A percentile compares a stretch with the other conserved stretches of the same genome.
Evolutionary conservation across 2,888 invertebrate species (phyloP).

Genomic region (Drosophila paranaensis): DNA sequence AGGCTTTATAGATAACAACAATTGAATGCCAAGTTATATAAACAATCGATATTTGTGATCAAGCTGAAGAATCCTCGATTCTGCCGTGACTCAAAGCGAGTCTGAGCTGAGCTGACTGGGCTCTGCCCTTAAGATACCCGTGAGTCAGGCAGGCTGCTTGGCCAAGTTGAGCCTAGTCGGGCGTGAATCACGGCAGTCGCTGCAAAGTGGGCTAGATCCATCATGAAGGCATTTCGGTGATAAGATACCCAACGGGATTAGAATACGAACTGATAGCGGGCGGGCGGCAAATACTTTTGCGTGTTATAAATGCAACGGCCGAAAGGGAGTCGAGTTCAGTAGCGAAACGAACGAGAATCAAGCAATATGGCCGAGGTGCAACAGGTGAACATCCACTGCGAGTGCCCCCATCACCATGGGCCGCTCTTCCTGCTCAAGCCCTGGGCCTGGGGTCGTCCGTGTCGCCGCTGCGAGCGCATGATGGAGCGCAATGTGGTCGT

Average conservation of each 20-base stretch:
- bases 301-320: conserved; percentile 39
- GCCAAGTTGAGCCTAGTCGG: background rate
- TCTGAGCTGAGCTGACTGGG: background rate
- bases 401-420: conserved; percentile 69
- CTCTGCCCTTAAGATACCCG: conserved; percentile 13
- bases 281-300: conserved; percentile 14
- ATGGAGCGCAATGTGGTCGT: conserved; percentile 61
- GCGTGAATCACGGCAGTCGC: conserved; percentile 42
- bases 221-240: conserved; percentile 35
- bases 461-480: conserved; percentile 70
- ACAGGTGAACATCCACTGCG: conserved; percentile 59
- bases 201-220: conserved; percentile 24
- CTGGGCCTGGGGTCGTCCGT: conserved; percentile 64
- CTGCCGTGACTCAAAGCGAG: conserved; percentile 19
- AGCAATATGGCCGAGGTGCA: conserved; percentile 55
- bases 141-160: conserved; percentile 30
- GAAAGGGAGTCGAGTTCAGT: conserved; percentile 17
- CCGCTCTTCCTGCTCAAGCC: conserved; percentile 46
- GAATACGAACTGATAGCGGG: conserved; percentile 23
- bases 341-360: conserved; percentile 25
- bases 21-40: background rate
- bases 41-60: background rate
- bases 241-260: conserved; percentile 48
- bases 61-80: background rate
- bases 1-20: conserved; percentile 5